A percentile compares a stretch with the other conserved stretches of the same genome.
phyloP scores from a whole-genome alignment of 2,888 invertebrate species.

The Atethmia centrago region DNA sequence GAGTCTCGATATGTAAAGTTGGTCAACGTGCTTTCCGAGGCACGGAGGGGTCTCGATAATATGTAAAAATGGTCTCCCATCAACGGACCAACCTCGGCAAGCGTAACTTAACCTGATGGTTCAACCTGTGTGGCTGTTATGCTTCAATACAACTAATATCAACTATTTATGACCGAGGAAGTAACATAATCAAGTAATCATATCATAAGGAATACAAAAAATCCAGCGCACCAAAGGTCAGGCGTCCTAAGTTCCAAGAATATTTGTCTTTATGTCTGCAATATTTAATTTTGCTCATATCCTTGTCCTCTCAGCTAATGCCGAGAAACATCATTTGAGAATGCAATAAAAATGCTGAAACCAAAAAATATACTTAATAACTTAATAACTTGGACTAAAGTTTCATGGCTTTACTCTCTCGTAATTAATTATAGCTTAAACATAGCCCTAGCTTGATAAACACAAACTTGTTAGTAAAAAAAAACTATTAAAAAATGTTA shows the following conservation, averaged over 20 bases:
- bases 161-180: constrained; percentile 12
- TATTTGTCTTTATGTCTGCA: constrained; percentile 20
- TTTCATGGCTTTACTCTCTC: neutral
- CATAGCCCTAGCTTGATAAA: neutral
- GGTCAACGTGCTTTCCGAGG: no score
- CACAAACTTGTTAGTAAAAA: neutral
- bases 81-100: no score
- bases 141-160: constrained; percentile 17
- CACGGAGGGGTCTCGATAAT: no score
- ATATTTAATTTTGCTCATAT: constrained; percentile 28
- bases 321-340: constrained; percentile 11
- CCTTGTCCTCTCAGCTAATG: constrained; percentile 34
- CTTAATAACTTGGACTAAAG: neutral
- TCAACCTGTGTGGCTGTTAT: no score
- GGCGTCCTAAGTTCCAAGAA: constrained; percentile 51
- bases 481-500: neutral
- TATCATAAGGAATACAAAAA: constrained; percentile 40
- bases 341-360: constrained; percentile 30
- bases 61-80: no score
- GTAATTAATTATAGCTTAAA: constrained; percentile 4
- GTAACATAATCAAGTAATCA: constrained; percentile 9
- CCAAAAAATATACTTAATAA: neutral
- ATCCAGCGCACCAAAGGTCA: constrained; percentile 30
- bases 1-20: no score
- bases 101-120: no score